Evolutionary conservation across 2,113 vertebrate genomes (phyloP), one percentile per base, ranked within the genome.

Genomic region (Atherinomorus stipes): DNA sequence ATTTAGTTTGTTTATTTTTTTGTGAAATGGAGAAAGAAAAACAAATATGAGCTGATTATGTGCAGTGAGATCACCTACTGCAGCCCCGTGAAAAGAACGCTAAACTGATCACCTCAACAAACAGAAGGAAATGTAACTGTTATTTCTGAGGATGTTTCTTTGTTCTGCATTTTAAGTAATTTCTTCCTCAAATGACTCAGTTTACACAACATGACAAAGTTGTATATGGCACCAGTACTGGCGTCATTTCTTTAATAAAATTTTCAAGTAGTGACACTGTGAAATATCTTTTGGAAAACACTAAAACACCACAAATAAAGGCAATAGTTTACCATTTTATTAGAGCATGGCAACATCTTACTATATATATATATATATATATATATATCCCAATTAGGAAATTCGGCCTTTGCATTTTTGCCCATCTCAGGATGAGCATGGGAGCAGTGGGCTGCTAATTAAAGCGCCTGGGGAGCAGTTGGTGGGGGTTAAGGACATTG

Each of bases 1-100:
- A 72, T 59, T 66, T 71, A 60, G 61, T 71, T 62, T 57, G 66
- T 58, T 47, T 68, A 38, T 58, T 37, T 68, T 28, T 37, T 63
- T 21, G 0, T 58, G 59, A 47, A 31, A 31, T 4, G 3, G 28
- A 10, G 7, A 15, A 25, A 10, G 6, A 16, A 11, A 12, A 45
- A 56, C 58, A 47, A 19, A 80, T 70, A 31, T 51, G 21, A 59
- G 0, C 23, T 58, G 62, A 40, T 79, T 28, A 54, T 26, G 0
- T 34, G 28, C 9, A 45, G 26, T 49, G 71, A 65, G 75, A 75
- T 71, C 37, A 70, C 34, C 15, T 11, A 42, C 28, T 42, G 61
- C 12, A 40, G 47, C 22, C 16, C 6, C 10, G 2, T 3, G 15
- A 51, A 22, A 42, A 10, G 5, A 19, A 12, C n/a, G 21, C 25